phyloP scores from a whole-genome alignment of 2,113 vertebrate genomes.

The Acinonyx jubatus region DNA sequence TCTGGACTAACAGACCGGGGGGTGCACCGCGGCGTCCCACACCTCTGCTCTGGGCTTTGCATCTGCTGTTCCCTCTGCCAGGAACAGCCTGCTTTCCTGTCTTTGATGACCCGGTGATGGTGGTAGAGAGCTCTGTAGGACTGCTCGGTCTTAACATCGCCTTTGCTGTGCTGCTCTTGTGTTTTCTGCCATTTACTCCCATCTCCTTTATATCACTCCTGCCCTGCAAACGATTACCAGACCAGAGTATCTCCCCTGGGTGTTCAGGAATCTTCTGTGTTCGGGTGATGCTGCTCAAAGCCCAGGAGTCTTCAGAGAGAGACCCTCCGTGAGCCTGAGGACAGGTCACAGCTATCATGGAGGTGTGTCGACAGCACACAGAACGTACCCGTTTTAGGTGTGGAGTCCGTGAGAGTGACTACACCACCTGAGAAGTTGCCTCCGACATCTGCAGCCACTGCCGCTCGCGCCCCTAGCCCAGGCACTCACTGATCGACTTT shows the following conservation, averaged over 20 bases:
- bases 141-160: background rate
- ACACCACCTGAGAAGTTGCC: background rate
- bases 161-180: background rate
- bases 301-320: background rate
- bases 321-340: background rate
- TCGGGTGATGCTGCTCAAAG: background rate
- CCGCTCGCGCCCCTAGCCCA: rapidly evolving
- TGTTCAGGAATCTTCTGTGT: background rate
- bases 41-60: background rate
- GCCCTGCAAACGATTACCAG: background rate
- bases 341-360: background rate
- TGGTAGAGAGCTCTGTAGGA: background rate
- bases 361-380: background rate
- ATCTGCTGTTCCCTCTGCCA: background rate
- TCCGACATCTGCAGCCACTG: background rate
- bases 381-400: background rate
- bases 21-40: rapidly evolving
- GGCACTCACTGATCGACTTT: background rate
- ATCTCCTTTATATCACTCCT: background rate
- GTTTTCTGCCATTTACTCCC: background rate
- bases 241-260: background rate
- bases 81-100: background rate
- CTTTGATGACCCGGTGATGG: no score
- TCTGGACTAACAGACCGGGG: background rate
- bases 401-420: background rate